phyloP scores from a whole-genome alignment of 2,888 invertebrate genomes.

The Stratiomys singularior region DNA sequence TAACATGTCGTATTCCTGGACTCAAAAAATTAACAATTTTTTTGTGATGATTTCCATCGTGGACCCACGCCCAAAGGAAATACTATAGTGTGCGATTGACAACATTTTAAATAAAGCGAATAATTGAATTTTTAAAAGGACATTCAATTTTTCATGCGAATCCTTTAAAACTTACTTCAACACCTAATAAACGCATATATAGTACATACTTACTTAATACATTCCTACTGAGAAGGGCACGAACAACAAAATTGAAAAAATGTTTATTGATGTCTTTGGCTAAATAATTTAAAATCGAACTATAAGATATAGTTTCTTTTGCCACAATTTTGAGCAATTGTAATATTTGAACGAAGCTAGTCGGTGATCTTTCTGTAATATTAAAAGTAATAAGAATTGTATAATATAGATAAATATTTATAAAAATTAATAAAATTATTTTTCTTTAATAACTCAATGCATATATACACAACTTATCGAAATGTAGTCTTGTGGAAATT shows the following conservation, averaged over 20 bases:
- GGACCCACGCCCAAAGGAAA: too few species aligned
- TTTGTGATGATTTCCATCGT: too few species aligned
- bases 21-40: too few species aligned
- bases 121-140: too few species aligned
- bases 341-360: not conserved
- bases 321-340: not conserved
- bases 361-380: conserved; percentile 1
- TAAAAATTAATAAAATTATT: conserved; percentile 34
- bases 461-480: not conserved
- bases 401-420: conserved; percentile 17
- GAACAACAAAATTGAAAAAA: not conserved
- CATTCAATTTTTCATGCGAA: too few species aligned
- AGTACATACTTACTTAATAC: conserved; percentile 2
- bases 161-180: too few species aligned
- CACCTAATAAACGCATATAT: not conserved
- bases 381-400: not conserved
- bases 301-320: conserved; percentile 2
- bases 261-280: not conserved
- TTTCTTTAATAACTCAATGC: not conserved
- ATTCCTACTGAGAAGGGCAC: not conserved
- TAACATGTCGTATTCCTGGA: too few species aligned
- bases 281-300: not conserved
- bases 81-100: too few species aligned
- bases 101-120: too few species aligned
- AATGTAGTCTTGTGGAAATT: too few species aligned